Percentiles rank a stretch among this genome's conserved stretches.
Conservation (phyloP, 1,140 invertebrate genomes). For the Drosophila tristis region DNA sequence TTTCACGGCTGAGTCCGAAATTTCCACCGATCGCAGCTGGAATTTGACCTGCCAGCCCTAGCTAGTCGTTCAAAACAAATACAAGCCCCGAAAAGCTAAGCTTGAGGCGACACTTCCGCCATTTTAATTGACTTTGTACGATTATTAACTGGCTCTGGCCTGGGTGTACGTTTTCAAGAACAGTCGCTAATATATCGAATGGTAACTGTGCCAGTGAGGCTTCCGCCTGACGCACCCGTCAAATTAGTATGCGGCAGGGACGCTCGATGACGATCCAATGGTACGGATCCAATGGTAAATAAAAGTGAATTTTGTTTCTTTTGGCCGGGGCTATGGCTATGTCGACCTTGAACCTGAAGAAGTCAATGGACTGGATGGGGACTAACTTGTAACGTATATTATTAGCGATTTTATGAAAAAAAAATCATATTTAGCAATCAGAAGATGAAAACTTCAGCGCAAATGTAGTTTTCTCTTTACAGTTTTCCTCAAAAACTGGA, state of each 20-base stretch:
- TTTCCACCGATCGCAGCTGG: slow-evolving; percentile 5
- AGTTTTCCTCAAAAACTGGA: slow-evolving; percentile 24
- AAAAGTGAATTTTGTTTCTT: slow-evolving; percentile 65
- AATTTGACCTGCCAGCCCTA: not conserved
- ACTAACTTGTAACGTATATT: slow-evolving; percentile 8
- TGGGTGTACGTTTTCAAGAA: slow-evolving; percentile 73
- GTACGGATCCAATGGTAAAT: slow-evolving; percentile 55
- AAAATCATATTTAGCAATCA: not conserved
- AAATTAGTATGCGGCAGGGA: slow-evolving; percentile 71
- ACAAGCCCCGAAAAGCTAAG: not conserved
- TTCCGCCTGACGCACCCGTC: slow-evolving; percentile 47
- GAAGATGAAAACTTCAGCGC: not conserved
- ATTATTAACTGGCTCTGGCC: slow-evolving; percentile 10
- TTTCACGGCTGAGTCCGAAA: slow-evolving; percentile 4
- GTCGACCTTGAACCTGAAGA: slow-evolving; percentile 75
- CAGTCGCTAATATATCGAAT: slow-evolving; percentile 13
- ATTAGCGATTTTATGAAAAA: not conserved
- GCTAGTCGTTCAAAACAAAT: slow-evolving; percentile 20
- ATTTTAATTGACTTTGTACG: slow-evolving; percentile 60
- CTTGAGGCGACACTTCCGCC: slow-evolving; percentile 62
- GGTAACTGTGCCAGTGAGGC: slow-evolving; percentile 62
- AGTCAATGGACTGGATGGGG: slow-evolving; percentile 63
- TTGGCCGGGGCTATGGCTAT: slow-evolving; percentile 40
- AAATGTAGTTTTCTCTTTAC: slow-evolving; percentile 51
- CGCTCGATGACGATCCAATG: slow-evolving; percentile 31